Conservation (phyloP, 2,888 invertebrate species). For the Drosophila anceps region DNA sequence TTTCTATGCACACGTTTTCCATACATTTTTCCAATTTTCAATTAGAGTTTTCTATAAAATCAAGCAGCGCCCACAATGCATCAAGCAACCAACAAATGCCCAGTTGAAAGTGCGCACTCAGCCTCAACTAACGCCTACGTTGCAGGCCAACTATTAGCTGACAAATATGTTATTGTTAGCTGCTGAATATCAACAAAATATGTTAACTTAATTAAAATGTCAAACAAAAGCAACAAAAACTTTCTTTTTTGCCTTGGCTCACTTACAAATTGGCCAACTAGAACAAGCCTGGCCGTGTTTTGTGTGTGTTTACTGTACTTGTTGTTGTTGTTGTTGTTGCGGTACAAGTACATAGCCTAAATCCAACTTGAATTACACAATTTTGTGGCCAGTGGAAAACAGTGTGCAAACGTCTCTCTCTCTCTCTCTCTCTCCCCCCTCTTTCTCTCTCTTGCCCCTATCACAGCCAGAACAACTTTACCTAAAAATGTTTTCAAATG, state of each 20-base stretch:
- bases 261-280: conserved; percentile 27
- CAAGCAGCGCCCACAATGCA: background rate
- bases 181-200: conserved; percentile 31
- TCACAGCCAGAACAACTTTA: conserved; percentile 9
- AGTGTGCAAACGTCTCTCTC: background rate
- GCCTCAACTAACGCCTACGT: background rate
- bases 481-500: conserved; percentile 46
- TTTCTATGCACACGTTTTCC: no score
- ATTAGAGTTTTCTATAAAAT: background rate
- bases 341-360: conserved; percentile 38
- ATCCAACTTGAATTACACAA: conserved; percentile 54
- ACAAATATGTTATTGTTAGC: conserved; percentile 1
- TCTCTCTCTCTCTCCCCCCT: background rate
- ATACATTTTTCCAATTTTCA: background rate
- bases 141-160: background rate
- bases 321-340: conserved; percentile 11
- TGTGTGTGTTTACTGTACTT: background rate
- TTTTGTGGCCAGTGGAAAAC: conserved; percentile 34
- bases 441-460: no score
- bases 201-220: conserved; percentile 58
- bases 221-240: conserved; percentile 9
- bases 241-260: conserved; percentile 8
- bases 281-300: conserved; percentile 4
- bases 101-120: background rate
- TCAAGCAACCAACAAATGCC: background rate